A percentile compares a stretch with the other conserved stretches of the same genome.
Conservation (phyloP, 2,888 invertebrate genomes). For the Cataglyphis cursor region DNA sequence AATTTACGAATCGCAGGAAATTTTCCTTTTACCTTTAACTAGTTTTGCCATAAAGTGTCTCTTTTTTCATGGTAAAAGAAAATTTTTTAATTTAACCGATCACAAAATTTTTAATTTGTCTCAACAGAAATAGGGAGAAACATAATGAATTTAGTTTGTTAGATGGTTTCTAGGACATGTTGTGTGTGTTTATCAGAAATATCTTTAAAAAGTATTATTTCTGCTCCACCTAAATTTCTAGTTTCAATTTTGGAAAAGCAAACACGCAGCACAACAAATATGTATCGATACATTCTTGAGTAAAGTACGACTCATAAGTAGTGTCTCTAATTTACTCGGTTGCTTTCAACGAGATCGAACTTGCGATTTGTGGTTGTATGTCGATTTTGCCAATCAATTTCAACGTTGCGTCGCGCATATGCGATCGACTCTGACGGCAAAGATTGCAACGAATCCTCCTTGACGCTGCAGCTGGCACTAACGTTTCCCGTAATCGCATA, state of each 20-base stretch:
- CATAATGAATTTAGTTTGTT: not conserved
- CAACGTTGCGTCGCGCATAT: slow-evolving; percentile 1
- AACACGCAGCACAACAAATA: not conserved
- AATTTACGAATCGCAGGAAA: slow-evolving; percentile 14
- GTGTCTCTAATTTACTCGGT: not conserved
- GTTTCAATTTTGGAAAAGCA: not conserved
- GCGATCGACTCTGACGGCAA: slow-evolving; percentile 8
- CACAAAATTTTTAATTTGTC: not conserved
- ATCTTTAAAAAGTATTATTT: not conserved
- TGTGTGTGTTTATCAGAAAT: not conserved
- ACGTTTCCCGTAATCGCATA: slow-evolving; percentile 71
- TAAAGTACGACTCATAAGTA: not conserved
- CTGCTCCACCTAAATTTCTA: slow-evolving; percentile 6
- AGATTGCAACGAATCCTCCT: slow-evolving; percentile 11
- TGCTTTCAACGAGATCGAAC: slow-evolving; percentile 12
- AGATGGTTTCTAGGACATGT: not conserved
- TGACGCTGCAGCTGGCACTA: slow-evolving; percentile 70
- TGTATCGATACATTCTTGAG: not conserved
- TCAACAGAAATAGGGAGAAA: not conserved
- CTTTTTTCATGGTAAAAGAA: not conserved
- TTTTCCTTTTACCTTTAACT: slow-evolving; percentile 23
- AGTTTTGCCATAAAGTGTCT: not conserved
- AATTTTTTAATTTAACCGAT: not conserved
- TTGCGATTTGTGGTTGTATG: not conserved
- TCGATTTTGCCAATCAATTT: not conserved